Evolutionary conservation across 2,797 vertebrate genomes (phyloP).

Genomic region (Coregonus ussuriensis): DNA sequence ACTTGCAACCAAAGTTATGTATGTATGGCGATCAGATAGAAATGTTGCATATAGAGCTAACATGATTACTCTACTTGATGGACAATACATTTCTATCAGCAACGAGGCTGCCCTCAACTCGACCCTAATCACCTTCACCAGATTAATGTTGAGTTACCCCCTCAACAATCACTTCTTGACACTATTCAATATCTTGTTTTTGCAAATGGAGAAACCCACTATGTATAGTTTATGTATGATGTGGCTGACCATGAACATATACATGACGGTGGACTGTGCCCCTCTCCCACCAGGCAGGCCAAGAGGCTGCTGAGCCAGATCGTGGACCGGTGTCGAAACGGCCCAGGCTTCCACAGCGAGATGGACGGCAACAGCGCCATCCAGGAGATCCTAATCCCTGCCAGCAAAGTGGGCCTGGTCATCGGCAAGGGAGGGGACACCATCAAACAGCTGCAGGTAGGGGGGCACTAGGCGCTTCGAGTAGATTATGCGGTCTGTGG

Average conservation of each 20-base stretch:
- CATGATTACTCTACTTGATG: too few species aligned
- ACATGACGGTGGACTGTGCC: background rate
- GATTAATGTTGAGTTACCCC: background rate
- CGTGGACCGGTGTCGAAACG: constrained; percentile 97
- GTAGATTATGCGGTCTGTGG: background rate
- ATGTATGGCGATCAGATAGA: too few species aligned
- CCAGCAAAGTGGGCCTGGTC: constrained; percentile 97
- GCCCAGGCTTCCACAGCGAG: constrained; percentile 92
- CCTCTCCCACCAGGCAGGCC: constrained; percentile 82
- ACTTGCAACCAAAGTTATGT: too few species aligned
- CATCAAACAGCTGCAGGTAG: constrained; percentile 96
- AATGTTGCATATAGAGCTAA: too few species aligned
- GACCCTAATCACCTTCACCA: background rate
- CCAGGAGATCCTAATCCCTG: constrained; percentile 96
- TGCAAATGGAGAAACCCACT: background rate
- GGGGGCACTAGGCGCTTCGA: background rate
- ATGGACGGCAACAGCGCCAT: constrained; percentile 90
- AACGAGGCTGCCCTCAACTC: background rate
- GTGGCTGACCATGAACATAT: background rate
- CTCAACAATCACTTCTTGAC: too few species aligned
- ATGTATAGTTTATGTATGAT: background rate
- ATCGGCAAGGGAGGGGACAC: constrained; percentile 99
- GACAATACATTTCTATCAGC: too few species aligned
- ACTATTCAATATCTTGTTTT: background rate
- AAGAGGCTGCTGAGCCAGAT: constrained; percentile 95